These are phyloP conservation scores for Myripristis jacobus DNA, from an alignment of 2,797 vertebrate genomes.

Conservation along the genomic window DNA sequence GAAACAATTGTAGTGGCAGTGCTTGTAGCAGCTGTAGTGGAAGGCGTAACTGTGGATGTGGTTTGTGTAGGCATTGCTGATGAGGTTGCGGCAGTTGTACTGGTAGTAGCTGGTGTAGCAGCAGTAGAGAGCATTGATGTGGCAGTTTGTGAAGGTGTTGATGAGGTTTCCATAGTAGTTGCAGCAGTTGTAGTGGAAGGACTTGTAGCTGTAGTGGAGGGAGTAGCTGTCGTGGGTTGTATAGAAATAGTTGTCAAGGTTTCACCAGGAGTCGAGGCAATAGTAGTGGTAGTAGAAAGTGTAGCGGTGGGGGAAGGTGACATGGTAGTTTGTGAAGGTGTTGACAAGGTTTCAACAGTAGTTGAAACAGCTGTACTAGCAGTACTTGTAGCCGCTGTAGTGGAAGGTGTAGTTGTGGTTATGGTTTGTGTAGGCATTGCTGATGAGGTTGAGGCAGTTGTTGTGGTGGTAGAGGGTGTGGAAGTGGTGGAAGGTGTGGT, in stretches of 20 bases:
- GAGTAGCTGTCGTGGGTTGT: background rate
- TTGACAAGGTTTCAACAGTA: background rate
- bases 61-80: background rate
- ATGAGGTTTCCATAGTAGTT: background rate
- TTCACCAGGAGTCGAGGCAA: too few species aligned
- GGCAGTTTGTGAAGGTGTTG: background rate
- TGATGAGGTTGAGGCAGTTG: too few species aligned
- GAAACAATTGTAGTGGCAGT: background rate
- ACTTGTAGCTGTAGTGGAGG: constrained; percentile 1
- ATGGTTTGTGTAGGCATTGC: too few species aligned
- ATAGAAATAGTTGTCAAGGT: too few species aligned
- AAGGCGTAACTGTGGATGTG: too few species aligned
- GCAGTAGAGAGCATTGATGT: background rate
- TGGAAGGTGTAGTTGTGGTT: constrained; percentile 5
- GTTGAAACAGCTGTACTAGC: background rate
- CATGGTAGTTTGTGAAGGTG: background rate
- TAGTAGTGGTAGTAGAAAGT: background rate
- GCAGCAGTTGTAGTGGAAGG: background rate
- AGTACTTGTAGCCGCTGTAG: background rate
- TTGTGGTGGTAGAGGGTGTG: background rate
- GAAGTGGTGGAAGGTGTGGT: too few species aligned
- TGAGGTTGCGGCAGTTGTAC: background rate
- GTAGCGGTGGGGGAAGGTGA: background rate
- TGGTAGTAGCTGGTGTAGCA: background rate
- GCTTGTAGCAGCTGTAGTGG: too few species aligned